Evolutionary conservation across 2,888 invertebrate genomes (phyloP), one percentile per base, ranked within the genome.

Genomic region (Gortyna flavago): DNA sequence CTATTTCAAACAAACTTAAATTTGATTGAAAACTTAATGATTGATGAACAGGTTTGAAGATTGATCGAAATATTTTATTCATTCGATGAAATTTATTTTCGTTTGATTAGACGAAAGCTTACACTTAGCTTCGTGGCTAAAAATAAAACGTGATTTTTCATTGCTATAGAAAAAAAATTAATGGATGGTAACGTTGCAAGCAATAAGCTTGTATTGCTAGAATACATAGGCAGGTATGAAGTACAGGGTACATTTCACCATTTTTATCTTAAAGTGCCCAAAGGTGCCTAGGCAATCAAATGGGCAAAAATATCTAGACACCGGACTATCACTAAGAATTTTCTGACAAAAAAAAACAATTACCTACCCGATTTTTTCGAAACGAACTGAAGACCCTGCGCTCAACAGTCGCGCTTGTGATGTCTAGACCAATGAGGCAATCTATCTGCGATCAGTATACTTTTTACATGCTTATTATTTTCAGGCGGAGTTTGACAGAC

Each of bases 101-200:
- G 82, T 29, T 74, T 41, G n/a, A 7, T n/a, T 75, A 81, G 59
- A 81, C 25, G 9, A 64, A 59, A 59, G 82, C 65, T 81, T 79
- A 79, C 48, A 16, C 66, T 29, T 75, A 74, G 57, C 1, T 48
- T 32, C 65, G 48, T 3, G 9, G 35, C 16, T 69, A 21, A 51
- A 44, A 29, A 32, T 16, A 32, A 71, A 65, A 32, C 3, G 16
- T 16, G 9, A 41, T 0, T 62, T 35, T 62, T 32, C 11, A 21
- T 64, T 41, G 29, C 5, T 29, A 16, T 29, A 16, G 9, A 29
- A 57, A 54, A 6, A 13, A n/a, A 2, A 9, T 8, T 18, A 35
- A 72, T n/a, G 9, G 21, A n/a, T 72, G 5, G n/a, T n/a, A 16
- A 4, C 7, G 11, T 32, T 68, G 25, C 9, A 32, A 25, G 6